A percentile compares a stretch with the other conserved stretches of the same genome.
Conservation (phyloP, 30 jellyfish, hydroid and myxozoan genomes). For the Hydractinia symbiolongicarpus region DNA sequence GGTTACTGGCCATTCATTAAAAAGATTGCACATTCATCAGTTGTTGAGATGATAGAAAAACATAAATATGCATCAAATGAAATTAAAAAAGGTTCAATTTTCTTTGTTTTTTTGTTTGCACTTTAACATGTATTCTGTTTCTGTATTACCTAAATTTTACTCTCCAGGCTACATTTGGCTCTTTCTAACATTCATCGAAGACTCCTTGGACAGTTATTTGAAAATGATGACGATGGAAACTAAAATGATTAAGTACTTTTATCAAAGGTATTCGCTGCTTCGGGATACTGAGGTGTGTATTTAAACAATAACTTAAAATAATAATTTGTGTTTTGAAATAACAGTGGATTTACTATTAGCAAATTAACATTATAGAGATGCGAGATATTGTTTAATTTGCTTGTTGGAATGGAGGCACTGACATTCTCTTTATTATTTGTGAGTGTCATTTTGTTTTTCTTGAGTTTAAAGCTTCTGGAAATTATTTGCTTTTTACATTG, state of each 20-base stretch:
- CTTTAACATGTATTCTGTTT: not conserved
- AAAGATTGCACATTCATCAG: slow-evolving; percentile 54
- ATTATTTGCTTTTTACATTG: not conserved
- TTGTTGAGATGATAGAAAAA: slow-evolving; percentile 65
- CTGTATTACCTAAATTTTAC: not conserved
- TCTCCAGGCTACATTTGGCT: slow-evolving; percentile 81
- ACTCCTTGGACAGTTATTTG: slow-evolving; percentile 65
- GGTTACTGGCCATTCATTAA: slow-evolving; percentile 86
- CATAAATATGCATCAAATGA: slow-evolving; percentile 56
- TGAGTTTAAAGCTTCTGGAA: not conserved
- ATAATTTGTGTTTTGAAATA: not conserved
- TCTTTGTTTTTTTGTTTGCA: not conserved
- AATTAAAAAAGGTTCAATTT: slow-evolving; percentile 42
- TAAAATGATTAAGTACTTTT: slow-evolving; percentile 39
- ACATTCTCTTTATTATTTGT: slow-evolving; percentile 66
- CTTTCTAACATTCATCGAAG: slow-evolving; percentile 61
- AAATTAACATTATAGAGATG: slow-evolving; percentile 47
- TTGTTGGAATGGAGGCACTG: slow-evolving; percentile 76
- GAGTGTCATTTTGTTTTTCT: slow-evolving; percentile 17
- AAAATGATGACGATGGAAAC: slow-evolving; percentile 29
- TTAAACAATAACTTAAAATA: not conserved
- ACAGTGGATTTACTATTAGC: not conserved
- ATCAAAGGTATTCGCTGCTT: slow-evolving; percentile 66
- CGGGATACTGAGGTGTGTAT: slow-evolving; percentile 75
- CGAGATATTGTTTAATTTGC: slow-evolving; percentile 50